Evolutionary conservation across 2,888 invertebrate species (phyloP), one percentile per base, ranked within the genome.

Genomic region (Apamea epomidion): DNA sequence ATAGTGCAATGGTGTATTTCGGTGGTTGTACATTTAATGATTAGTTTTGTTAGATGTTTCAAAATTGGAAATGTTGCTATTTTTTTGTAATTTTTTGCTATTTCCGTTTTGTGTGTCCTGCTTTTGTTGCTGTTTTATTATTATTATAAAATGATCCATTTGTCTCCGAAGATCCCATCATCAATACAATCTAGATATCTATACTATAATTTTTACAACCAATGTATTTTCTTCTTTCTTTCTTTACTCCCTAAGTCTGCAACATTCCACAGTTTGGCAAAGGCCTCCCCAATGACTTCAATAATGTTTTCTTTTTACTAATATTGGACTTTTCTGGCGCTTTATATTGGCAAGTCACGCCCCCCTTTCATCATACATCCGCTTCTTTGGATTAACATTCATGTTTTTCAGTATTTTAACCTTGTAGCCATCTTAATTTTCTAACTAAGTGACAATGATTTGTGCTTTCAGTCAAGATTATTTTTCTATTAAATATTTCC

Each of bases 1-100:
- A 78, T 84, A 79, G 62, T 64, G 32, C 14, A 1, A 18, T 69
- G 68, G 29, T 45, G 58, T 81, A 83, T 74, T 70, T 74, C 51
- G 21, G 54, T 60, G 16, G 29, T 18, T 54, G 45, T 25, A 42
- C 29, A 8, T 62, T 84, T 80, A 58, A 84, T 80, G 68, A 12
- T 78, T 58, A 12, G 32, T 42, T 69, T 64, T 4, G 4, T 58
- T 12, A 58, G 25, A 58, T 16, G 32, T 18, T 37, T 51, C n/a
- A n/a, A 45, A 37, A 58, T 67, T 4, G 1, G 12, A 48, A 25
- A 65, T 21, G 10, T 16, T 73, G 16, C 3, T 32, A 42, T 42
- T 18, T 6, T 10, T 32, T 60, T 48, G 32, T 58, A 32, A 32
- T 25, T 58, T 54, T 58, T 25, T 58, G 32, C 32, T 25, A 25